Base-by-base conservation (phyloP, 2,113 vertebrate genomes). In the Acanthisitta chloris region DNA sequence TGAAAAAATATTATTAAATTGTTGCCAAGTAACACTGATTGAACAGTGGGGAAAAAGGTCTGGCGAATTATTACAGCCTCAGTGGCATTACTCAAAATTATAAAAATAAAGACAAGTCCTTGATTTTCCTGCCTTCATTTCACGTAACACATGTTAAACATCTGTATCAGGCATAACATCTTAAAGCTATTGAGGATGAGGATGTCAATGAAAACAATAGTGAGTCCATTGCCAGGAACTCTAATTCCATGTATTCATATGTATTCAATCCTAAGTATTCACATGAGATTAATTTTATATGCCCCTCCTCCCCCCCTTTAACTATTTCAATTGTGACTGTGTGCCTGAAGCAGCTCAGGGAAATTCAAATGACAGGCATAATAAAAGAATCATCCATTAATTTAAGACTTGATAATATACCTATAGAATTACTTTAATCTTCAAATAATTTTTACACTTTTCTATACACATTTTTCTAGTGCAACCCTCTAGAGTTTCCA, bases 161-260 rank as follows among this genome's bases (percentile, higher is more conserved):
- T 92, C 90, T 86, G 86, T 81, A 94, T 83, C 55, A 33, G 52
- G 88, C 82, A 45, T 36, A 92, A 86, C 69, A 92, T 94, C 86
- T 87, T 79, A 71, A 86, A 90, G 45, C 65, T 93, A 83, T 67
- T 79, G 94, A 97, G 61, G 65, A 95, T 90, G 90, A 96, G 90
- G 94, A 94, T 96, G 88, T 94, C 58, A 84, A 64, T 0, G 57
- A 96, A 96, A 97, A 96, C 96, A 96, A 97, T 96, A 95, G 86
- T 25, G 82, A 88, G 72, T 79, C 61, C 55, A 48, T 10, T 93
- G 88, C 97, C 94, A 97, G 81, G 69, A 94, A 87, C 69, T 93
- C 67, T 40, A 80, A 95, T 86, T 95, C 62, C 83, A 72, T 92
- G 65, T 91, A 90, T 65, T 82, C 92, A 92, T 58, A 85, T 72